Evolutionary conservation across 2,113 vertebrate genomes (phyloP).

Genomic region (Ramphastos sulfuratus): DNA sequence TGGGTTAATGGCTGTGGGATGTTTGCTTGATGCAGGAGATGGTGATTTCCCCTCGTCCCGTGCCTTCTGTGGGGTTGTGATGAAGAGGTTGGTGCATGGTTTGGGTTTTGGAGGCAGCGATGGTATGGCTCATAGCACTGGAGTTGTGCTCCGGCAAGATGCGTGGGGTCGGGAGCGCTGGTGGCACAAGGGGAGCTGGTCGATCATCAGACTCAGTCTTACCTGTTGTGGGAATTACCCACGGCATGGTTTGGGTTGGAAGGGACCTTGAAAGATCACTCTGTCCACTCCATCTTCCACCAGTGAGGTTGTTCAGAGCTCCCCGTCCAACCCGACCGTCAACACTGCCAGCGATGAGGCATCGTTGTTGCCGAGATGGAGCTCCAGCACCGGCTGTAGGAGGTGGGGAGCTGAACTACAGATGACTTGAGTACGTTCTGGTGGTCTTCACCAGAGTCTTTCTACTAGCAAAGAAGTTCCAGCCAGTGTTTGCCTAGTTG

Average conservation of each 20-base stretch:
- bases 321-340: rapidly evolving
- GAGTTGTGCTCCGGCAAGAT: neutral
- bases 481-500: rapidly evolving
- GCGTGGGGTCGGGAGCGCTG: rapidly evolving
- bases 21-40: neutral
- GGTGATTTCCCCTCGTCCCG: rapidly evolving
- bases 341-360: rapidly evolving
- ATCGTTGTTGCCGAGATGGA: neutral
- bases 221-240: neutral
- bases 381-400: neutral
- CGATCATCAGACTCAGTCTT: neutral
- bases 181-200: neutral
- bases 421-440: rapidly evolving
- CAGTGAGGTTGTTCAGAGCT: neutral
- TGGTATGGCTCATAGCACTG: rapidly evolving
- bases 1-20: rapidly evolving
- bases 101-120: neutral
- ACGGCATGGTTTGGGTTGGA: neutral
- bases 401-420: neutral
- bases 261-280: neutral
- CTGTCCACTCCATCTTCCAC: rapidly evolving
- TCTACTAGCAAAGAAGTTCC: rapidly evolving
- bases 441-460: neutral
- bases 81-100: rapidly evolving
- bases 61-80: rapidly evolving